Evolutionary conservation across 2,797 vertebrate species (phyloP).

Genomic region (Dendrocincla fuliginosa): DNA sequence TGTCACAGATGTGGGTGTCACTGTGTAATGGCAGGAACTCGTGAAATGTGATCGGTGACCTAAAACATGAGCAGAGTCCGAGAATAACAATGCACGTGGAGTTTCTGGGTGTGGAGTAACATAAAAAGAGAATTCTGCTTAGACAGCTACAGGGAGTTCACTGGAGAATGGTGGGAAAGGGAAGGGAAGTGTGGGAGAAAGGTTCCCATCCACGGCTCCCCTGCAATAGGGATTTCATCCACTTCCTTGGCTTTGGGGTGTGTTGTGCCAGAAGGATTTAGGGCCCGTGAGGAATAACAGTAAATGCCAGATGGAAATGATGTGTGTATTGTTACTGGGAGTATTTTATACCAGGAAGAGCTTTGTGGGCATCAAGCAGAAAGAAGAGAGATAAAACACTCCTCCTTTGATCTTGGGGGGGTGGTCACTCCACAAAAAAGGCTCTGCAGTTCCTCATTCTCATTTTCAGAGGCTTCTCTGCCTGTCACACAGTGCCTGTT

Average conservation of each 20-base stretch:
- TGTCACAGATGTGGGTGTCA: not conserved
- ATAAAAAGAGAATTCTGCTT: not conserved
- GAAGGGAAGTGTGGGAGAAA: not conserved
- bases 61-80: not conserved
- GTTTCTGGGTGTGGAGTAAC: not conserved
- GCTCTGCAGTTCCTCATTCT: not conserved
- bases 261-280: not conserved
- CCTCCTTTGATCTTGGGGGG: constrained; percentile 10
- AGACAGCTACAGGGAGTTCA: not conserved
- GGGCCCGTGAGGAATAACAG: not conserved
- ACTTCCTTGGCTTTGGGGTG: not conserved
- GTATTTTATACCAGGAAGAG: not conserved
- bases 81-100: not conserved
- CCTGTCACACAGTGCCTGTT: not conserved
- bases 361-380: not conserved
- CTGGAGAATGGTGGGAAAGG: not conserved
- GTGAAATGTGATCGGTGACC: not conserved
- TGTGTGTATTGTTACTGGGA: not conserved
- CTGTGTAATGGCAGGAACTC: not conserved
- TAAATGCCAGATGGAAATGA: not conserved
- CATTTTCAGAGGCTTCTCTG: not conserved
- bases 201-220: not conserved
- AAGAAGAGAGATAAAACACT: constrained; percentile 1
- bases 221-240: not conserved
- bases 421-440: not conserved